A percentile compares a stretch with the other conserved stretches of the same genome.
Conservation (phyloP, 2,113 vertebrate species). For the Ifrita kowaldi region DNA sequence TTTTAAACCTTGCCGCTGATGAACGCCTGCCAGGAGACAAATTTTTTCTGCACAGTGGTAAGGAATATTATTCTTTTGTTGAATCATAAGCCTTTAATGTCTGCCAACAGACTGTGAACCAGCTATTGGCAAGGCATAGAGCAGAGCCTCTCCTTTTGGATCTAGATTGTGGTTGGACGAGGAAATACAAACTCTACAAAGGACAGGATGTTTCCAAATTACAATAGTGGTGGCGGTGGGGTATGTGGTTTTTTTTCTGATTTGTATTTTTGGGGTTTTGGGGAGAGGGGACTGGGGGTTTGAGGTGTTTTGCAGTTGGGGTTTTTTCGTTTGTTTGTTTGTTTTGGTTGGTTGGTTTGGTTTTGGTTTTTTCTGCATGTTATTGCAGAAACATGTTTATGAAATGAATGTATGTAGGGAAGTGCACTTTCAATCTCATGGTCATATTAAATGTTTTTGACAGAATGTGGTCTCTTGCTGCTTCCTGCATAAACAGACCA, state of each 20-base stretch:
- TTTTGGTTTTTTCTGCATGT: not conserved
- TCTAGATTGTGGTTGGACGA: not conserved
- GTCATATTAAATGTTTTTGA: not conserved
- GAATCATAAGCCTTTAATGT: not conserved
- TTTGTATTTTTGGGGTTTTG: not conserved
- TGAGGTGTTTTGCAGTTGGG: not conserved
- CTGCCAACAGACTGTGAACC: not conserved
- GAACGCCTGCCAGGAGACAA: not conserved
- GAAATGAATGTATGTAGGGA: not conserved
- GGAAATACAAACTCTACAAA: not conserved
- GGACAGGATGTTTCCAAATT: not conserved
- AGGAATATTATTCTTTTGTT: not conserved
- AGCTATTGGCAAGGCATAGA: not conserved
- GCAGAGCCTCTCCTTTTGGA: not conserved
- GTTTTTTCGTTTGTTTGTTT: not conserved
- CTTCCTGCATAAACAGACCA: not conserved
- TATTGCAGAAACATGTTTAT: not conserved
- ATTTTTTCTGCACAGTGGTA: not conserved
- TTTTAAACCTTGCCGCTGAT: not conserved
- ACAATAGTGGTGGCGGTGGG: accelerated
- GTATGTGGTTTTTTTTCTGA: not conserved
- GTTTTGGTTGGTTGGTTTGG: not conserved
- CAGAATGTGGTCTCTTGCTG: not conserved
- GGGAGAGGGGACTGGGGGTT: not conserved
- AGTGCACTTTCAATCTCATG: not conserved